These are phyloP conservation scores for Megaceryle maxima DNA, from an alignment of 2,113 vertebrate species.

Conservation along the genomic window DNA sequence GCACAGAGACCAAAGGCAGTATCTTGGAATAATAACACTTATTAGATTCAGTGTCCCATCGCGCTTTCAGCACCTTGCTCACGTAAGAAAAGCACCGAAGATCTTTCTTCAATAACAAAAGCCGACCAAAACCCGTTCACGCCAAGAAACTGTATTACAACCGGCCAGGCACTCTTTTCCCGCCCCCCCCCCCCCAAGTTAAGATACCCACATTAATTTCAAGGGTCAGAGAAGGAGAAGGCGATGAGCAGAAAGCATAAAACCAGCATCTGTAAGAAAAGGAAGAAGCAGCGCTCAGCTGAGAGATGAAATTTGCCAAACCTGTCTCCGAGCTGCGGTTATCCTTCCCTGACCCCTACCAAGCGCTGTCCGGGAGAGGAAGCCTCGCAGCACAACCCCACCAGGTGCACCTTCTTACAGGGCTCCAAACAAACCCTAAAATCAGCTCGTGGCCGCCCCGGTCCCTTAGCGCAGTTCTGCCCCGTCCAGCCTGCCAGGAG, in stretches of 20 bases:
- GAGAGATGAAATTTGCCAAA: not conserved
- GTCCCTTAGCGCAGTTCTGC: not conserved
- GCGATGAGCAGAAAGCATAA: not conserved
- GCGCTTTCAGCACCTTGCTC: not conserved
- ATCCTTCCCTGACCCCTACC: not conserved
- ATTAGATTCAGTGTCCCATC: not conserved
- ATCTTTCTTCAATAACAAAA: not conserved
- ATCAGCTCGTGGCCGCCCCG: not conserved
- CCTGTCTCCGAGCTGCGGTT: not conserved
- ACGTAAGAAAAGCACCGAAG: not conserved
- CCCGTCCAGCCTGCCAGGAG: not conserved
- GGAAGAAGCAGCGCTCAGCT: not conserved
- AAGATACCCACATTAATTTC: not conserved
- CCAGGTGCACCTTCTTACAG: not conserved
- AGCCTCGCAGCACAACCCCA: not conserved
- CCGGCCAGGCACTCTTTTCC: not conserved
- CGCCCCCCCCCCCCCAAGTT: not conserved
- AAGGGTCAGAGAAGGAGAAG: not conserved
- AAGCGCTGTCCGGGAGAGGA: not conserved
- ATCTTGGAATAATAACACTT: not conserved
- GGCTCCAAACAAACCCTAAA: rapidly evolving
- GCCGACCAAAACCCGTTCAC: not conserved
- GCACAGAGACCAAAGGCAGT: not conserved
- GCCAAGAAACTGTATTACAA: not conserved
- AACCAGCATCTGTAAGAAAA: not conserved